Conservation (phyloP, 2,888 invertebrate species). For the Nomada fucata region DNA sequence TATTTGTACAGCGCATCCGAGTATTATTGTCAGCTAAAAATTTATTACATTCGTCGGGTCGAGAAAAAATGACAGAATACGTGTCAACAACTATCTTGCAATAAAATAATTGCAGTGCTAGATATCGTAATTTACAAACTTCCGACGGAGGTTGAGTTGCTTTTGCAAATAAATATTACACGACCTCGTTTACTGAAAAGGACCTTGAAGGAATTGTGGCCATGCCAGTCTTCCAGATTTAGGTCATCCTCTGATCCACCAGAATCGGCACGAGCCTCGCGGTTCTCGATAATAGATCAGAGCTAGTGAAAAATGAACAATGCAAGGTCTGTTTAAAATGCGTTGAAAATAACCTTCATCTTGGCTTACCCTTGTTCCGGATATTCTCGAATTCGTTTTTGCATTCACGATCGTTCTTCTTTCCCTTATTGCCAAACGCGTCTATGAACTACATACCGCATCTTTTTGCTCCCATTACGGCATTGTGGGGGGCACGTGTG, state of each 20-base stretch:
- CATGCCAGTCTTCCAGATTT: constrained; percentile 18
- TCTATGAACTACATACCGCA: not conserved
- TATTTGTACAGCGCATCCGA: not conserved
- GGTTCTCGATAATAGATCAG: constrained; percentile 20
- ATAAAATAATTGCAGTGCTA: not conserved
- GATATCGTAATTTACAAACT: not conserved
- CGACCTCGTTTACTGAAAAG: not conserved
- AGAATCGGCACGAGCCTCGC: constrained; percentile 28
- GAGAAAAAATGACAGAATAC: not conserved
- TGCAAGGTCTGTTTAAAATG: constrained; percentile 13
- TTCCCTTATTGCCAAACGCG: not conserved
- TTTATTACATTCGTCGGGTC: not conserved
- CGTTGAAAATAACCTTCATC: not conserved
- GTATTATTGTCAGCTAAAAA: not conserved
- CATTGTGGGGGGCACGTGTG: constrained; percentile 54
- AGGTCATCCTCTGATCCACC: constrained; percentile 27
- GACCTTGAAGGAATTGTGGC: not conserved
- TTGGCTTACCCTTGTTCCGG: not conserved
- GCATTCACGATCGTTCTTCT: not conserved
- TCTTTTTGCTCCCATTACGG: not conserved
- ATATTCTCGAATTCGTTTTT: constrained; percentile 3
- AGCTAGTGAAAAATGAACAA: constrained; percentile 28
- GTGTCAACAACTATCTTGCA: not conserved
- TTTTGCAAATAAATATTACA: not conserved
- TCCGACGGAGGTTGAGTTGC: not conserved